Evolutionary conservation across 2,888 invertebrate species (phyloP), one percentile per base, ranked within the genome.

Genomic region (Oscheius myriophilus): DNA sequence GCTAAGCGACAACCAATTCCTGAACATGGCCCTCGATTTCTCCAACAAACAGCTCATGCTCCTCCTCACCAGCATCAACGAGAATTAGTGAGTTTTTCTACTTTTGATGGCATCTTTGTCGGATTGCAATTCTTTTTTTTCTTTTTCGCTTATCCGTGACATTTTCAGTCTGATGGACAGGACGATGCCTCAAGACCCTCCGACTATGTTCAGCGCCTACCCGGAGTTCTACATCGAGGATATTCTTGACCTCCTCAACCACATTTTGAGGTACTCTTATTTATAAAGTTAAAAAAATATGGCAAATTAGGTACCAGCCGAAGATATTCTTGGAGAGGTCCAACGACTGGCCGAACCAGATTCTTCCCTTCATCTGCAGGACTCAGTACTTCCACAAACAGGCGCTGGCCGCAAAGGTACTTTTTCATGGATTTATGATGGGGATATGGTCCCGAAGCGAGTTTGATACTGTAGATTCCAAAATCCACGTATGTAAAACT

Each of bases 141-240:
- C 12, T n/a, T 12, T 43, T 43, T 43, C 12, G 45, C 45, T 14
- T 14, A 16, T 43, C n/a, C 45, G n/a, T n/a, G n/a, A n/a, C n/a
- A n/a, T n/a, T 49, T 62, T 21, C 52, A 63, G 63, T 63, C 6
- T 41, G 4, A 39, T 18, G 51, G 52, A 51, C 12, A 26, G 61
- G 16, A 67, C 69, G 18, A 82, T 89, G 46, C 87, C 88, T 0
- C 71, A 90, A 45, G 90, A 91, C 78, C 89, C 91, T 58, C 91
- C 92, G 18, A 90, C 90, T 80, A 90, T 92, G 81, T 96, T 96
- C 90, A 91, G 92, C 64, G 93, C 95, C 82, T 90, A 94, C 86
- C 97, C 97, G 49, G 96, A 97, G 89, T 96, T 95, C 93, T 89
- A 95, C 88, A 91, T 97, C 80, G 97, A 97, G 88, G 96, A 97